These are phyloP conservation scores for Microctenopoma stevenorrisi DNA, from an alignment of 2,797 vertebrate genomes.

Conservation along the genomic window DNA sequence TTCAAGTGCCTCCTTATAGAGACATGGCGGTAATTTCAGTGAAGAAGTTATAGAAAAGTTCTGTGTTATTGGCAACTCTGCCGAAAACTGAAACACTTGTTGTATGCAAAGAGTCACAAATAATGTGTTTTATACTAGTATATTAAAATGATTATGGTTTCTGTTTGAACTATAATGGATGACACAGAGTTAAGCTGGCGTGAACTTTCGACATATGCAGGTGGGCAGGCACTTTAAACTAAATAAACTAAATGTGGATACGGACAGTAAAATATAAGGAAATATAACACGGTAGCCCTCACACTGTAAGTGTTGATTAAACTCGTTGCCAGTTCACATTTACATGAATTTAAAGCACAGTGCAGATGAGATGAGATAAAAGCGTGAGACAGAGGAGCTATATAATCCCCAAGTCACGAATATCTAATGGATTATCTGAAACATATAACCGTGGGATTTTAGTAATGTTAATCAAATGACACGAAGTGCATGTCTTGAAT, in stretches of 20 bases:
- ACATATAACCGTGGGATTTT: neutral
- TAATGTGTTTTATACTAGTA: neutral
- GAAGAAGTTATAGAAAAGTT: constrained; percentile 21
- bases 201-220: neutral
- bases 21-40: constrained; percentile 21
- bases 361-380: neutral
- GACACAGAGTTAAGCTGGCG: neutral
- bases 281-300: neutral
- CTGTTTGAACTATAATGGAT: neutral
- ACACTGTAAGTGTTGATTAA: neutral
- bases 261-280: neutral
- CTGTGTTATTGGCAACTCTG: constrained; percentile 19
- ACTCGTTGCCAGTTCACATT: neutral
- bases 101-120: neutral
- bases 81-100: constrained; percentile 24
- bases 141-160: neutral
- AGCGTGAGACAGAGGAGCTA: constrained; percentile 6
- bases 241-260: no score
- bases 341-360: neutral
- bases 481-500: neutral
- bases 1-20: constrained; percentile 23
- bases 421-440: constrained; percentile 12
- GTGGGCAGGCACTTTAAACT: neutral
- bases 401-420: neutral
- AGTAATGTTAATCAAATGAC: neutral